phyloP scores from a whole-genome alignment of 2,888 invertebrate species.

The Drosophila hawaiiensis region DNA sequence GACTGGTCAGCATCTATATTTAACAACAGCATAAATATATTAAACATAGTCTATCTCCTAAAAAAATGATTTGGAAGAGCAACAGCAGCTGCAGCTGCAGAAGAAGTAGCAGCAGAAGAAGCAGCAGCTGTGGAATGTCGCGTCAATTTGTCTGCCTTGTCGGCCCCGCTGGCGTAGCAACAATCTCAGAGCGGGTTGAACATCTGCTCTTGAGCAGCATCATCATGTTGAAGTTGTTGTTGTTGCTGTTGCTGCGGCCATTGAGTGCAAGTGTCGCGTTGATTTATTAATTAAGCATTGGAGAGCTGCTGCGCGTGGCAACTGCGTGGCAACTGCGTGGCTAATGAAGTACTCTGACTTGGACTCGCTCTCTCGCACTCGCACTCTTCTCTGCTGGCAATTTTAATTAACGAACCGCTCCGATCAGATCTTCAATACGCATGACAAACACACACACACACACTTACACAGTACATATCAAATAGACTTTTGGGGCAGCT shows the following conservation, averaged over 20 bases:
- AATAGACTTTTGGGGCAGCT: constrained; percentile 58
- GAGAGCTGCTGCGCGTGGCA: constrained; percentile 52
- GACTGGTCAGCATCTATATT: constrained; percentile 50
- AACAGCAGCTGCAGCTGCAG: neutral
- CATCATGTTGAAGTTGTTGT: constrained; percentile 24
- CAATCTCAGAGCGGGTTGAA: constrained; percentile 59
- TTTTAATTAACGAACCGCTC: constrained; percentile 78
- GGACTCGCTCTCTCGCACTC: constrained; percentile 25
- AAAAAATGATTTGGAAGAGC: constrained; percentile 1
- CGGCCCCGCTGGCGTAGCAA: constrained; percentile 56
- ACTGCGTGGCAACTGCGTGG: constrained; percentile 69
- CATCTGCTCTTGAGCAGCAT: constrained; percentile 44
- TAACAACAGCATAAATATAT: constrained; percentile 32
- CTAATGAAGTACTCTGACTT: constrained; percentile 72
- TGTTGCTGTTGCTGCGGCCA: constrained; percentile 61
- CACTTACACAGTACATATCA: constrained; percentile 16
- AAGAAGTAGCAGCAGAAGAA: neutral
- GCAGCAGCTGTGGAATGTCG: constrained; percentile 70
- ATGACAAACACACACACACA: neutral
- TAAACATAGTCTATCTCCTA: neutral
- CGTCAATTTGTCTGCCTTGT: constrained; percentile 83
- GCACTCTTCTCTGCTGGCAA: constrained; percentile 49
- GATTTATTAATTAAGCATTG: constrained; percentile 84
- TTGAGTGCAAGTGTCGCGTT: constrained; percentile 83
- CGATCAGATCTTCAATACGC: constrained; percentile 43